Evolutionary conservation across 2,113 vertebrate genomes (phyloP).

Genomic region (Lamprologus sp.): DNA sequence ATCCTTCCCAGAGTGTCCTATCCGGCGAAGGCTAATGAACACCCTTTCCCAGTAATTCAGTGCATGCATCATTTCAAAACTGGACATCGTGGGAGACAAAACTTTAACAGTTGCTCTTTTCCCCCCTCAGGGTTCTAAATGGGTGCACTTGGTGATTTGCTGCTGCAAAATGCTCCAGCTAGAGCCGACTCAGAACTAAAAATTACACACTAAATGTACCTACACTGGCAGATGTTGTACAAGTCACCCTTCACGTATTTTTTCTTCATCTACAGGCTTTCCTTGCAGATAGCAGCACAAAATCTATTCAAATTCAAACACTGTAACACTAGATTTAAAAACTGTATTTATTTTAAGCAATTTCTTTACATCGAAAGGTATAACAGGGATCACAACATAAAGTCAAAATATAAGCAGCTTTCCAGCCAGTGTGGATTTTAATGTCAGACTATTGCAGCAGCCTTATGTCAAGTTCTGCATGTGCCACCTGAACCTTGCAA

Average conservation of each 20-base stretch:
- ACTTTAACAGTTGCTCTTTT: conserved; percentile 8
- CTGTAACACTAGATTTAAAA: neutral
- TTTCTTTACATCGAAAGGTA: neutral
- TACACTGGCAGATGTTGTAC: neutral
- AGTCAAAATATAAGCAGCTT: neutral
- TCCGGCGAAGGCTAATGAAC: conserved; percentile 31
- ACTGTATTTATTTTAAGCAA: neutral
- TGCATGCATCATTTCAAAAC: conserved; percentile 11
- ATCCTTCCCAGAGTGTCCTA: conserved; percentile 8
- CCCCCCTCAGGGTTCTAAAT: neutral
- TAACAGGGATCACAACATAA: neutral
- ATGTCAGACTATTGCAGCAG: neutral
- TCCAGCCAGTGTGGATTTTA: neutral
- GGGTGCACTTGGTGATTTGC: conserved; percentile 7
- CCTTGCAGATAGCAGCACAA: neutral
- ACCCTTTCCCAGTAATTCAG: neutral
- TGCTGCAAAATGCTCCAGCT: conserved; percentile 18
- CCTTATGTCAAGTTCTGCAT: neutral
- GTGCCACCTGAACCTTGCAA: neutral
- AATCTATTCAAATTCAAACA: neutral
- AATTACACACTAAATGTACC: neutral
- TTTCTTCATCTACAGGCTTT: neutral
- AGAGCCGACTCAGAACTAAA: conserved; percentile 2
- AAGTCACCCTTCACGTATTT: neutral
- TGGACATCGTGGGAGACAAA: conserved; percentile 19